Evolutionary conservation across 2,888 invertebrate species (phyloP).

Genomic region (Orthosia incerta): DNA sequence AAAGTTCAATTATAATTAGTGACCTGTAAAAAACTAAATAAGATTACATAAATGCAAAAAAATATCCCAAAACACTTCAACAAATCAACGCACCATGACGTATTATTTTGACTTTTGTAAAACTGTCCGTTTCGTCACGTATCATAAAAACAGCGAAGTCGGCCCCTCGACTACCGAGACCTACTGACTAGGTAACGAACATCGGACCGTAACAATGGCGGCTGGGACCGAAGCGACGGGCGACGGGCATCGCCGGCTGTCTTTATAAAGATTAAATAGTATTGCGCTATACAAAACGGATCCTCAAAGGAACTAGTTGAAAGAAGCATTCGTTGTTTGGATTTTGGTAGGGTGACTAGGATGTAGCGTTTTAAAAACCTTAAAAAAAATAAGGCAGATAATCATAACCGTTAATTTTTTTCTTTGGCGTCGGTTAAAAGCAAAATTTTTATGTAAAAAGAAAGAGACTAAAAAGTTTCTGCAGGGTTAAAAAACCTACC

Average conservation of each 20-base stretch:
- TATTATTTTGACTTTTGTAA: conserved; percentile 60
- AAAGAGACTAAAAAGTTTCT: no score
- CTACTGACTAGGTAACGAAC: conserved; percentile 74
- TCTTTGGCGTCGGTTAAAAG: no score
- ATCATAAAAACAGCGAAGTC: conserved; percentile 61
- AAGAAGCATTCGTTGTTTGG: conserved; percentile 71
- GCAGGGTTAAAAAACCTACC: no score
- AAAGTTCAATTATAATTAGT: neutral
- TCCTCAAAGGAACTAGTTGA: conserved; percentile 84
- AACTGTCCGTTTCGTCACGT: conserved; percentile 63
- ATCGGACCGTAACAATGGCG: conserved; percentile 74
- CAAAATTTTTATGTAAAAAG: no score
- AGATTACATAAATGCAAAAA: neutral
- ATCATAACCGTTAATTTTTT: no score
- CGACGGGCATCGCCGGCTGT: conserved; percentile 69
- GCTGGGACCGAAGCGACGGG: conserved; percentile 47
- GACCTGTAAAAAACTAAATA: neutral
- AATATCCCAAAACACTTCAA: conserved; percentile 11
- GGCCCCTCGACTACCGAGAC: conserved; percentile 28
- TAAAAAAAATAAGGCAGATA: no score
- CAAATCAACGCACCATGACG: conserved; percentile 28
- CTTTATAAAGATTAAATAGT: conserved; percentile 83
- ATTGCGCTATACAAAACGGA: conserved; percentile 75
- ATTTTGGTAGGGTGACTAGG: conserved; percentile 75
- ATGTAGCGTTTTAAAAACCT: neutral